Percentiles rank a stretch among this genome's conserved stretches.
phyloP scores from a whole-genome alignment of 2,888 invertebrate species.

The Pyrochroa serraticornis region DNA sequence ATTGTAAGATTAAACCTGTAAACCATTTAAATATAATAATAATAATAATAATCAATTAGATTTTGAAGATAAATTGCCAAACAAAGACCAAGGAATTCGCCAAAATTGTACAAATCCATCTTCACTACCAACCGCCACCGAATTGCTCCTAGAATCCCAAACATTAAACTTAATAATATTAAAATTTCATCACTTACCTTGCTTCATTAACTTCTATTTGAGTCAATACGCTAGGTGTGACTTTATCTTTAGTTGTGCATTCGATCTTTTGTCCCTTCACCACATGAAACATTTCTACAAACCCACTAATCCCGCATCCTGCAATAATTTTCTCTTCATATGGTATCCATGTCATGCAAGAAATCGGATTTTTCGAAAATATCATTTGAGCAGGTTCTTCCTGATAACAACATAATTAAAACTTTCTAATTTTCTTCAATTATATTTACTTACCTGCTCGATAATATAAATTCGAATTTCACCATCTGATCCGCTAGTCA shows the following conservation, averaged over 20 bases:
- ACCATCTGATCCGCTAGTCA: conserved; percentile 52
- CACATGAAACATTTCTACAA: conserved; percentile 51
- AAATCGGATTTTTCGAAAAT: conserved; percentile 44
- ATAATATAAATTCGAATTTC: conserved; percentile 55
- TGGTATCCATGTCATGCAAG: conserved; percentile 49
- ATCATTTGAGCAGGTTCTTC: conserved; percentile 54
- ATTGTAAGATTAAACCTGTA: not conserved
- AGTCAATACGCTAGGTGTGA: conserved; percentile 30
- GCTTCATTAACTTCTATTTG: conserved; percentile 36
- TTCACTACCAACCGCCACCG: conserved; percentile 48
- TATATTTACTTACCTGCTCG: conserved; percentile 48
- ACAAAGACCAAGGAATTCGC: conserved; percentile 52
- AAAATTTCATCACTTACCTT: conserved; percentile 32
- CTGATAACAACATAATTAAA: conserved; percentile 36
- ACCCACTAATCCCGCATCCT: conserved; percentile 50
- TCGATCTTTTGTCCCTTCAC: conserved; percentile 45
- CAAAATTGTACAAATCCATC: conserved; percentile 53
- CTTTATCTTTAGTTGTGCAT: conserved; percentile 34
- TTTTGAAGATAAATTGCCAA: conserved; percentile 19
- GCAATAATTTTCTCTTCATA: conserved; percentile 51
- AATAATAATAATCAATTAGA: not conserved
- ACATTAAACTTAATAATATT: conserved; percentile 2
- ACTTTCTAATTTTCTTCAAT: not conserved
- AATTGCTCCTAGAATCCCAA: conserved; percentile 45
- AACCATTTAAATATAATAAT: not conserved